Base-by-base conservation (phyloP, 2,888 invertebrate genomes). In the Silvanus unidentatus region DNA sequence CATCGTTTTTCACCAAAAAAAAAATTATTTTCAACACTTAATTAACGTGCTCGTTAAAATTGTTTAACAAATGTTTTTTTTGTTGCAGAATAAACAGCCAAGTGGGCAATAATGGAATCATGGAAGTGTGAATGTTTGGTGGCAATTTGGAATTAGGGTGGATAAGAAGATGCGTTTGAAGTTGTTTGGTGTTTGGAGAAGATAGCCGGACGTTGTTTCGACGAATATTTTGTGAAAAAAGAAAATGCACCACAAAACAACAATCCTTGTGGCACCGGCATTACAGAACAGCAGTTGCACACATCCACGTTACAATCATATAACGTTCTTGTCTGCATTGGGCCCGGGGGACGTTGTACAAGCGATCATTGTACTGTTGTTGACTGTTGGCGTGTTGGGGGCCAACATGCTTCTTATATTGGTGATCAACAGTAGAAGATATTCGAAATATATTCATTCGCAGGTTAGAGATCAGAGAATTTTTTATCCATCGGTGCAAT, bases 281-380 rank as follows among this genome's bases (percentile, higher is more conserved):
- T 77, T 90, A 44, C 82, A 84, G 69, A 90, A 90, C 74, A 87
- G 85, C 70, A 89, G 88, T 60, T 90, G 90, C 71, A 82, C 85
- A 72, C 80, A 86, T 67, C 81, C 84, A 51, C 76, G 79, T 44
- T 77, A 77, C 58, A 68, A 64, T 16, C 78, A 79, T 60, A 78
- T 81, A 50, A 83, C 81, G 67, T 78, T 84, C 39, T 76, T 82
- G 9, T 73, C 79, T 1, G 77, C 78, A 48, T 76, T 85, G 43
- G 81, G 82, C 30, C 77, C 84, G 42, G 82, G 82, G 5, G 88
- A 88, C 64, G 79, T 88, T 40, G 64, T 88, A 13, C 86, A 88
- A 65, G 88, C 88, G 0, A 74, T 86, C 50, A 78, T 90, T 58
- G 85, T 90, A 59, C 77, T 90, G 48, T 72, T 84, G 2, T 74